A percentile compares a stretch with the other conserved stretches of the same genome.
These are phyloP conservation scores for Neoscelio sp. DNA, from an alignment of 2,888 invertebrate genomes.

Conservation along the genomic window DNA sequence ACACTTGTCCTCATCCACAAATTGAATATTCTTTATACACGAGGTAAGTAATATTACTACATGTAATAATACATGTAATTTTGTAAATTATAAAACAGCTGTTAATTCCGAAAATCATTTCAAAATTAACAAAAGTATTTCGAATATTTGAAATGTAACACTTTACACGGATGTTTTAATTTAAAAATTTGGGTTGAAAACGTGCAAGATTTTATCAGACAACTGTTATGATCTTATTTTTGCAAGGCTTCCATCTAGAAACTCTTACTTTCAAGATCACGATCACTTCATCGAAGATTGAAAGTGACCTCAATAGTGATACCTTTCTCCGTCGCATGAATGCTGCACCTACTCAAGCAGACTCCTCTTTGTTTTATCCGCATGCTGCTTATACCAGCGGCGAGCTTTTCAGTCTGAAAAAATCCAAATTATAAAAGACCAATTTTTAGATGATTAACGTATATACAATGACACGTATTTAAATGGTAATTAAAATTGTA, in stretches of 20 bases:
- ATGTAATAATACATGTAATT: too few species aligned
- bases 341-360: slow-evolving; percentile 1
- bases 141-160: too few species aligned
- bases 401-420: too few species aligned
- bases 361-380: slow-evolving; percentile 22
- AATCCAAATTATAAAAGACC: too few species aligned
- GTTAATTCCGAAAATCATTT: too few species aligned
- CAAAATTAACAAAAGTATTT: too few species aligned
- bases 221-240: slow-evolving; percentile 33
- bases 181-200: neutral
- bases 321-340: slow-evolving; percentile 79
- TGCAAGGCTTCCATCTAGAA: slow-evolving; percentile 43
- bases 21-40: slow-evolving; percentile 94
- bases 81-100: neutral
- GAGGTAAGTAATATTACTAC: slow-evolving; percentile 83
- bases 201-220: slow-evolving; percentile 13
- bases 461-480: too few species aligned
- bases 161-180: neutral
- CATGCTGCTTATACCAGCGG: slow-evolving; percentile 4
- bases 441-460: too few species aligned
- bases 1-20: slow-evolving; percentile 91
- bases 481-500: too few species aligned
- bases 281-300: slow-evolving; percentile 79
- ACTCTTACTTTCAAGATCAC: slow-evolving; percentile 83
- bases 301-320: slow-evolving; percentile 81